Conservation (phyloP, 37 sponge, comb jelly and placozoan species). For the Axinella damicornis region DNA sequence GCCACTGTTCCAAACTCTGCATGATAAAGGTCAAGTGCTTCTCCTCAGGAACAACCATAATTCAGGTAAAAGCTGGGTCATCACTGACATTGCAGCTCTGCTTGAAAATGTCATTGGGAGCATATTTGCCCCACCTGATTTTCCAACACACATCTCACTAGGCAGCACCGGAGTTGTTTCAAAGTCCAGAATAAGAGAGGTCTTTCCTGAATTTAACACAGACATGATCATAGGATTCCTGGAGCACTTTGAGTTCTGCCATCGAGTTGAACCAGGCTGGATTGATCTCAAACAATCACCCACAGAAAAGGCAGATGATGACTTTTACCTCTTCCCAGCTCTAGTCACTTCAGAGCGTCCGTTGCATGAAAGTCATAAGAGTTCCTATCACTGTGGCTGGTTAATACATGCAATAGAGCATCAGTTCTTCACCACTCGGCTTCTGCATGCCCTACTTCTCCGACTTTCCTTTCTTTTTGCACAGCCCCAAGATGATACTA, state of each 20-base stretch:
- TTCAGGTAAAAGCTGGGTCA: background rate
- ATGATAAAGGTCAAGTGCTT: background rate
- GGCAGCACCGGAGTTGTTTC: slow-evolving; percentile 14
- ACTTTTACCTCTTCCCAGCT: slow-evolving; percentile 27
- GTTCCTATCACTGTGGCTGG: slow-evolving; percentile 21
- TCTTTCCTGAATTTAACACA: slow-evolving; percentile 11
- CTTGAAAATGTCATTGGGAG: slow-evolving; percentile 1
- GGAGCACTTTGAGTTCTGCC: slow-evolving; percentile 26
- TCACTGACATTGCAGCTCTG: slow-evolving; percentile 10
- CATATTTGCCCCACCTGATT: slow-evolving; percentile 25
- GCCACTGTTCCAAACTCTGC: background rate
- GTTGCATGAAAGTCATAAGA: background rate
- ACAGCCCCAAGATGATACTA: background rate
- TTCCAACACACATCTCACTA: background rate
- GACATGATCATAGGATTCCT: slow-evolving; percentile 9
- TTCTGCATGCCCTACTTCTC: slow-evolving; percentile 30
- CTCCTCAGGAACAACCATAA: background rate
- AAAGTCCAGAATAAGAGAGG: background rate
- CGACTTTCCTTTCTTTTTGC: slow-evolving; percentile 25
- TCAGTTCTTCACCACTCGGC: slow-evolving; percentile 15
- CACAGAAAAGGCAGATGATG: background rate
- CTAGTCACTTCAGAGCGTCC: background rate
- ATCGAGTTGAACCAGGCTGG: background rate
- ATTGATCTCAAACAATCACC: background rate
- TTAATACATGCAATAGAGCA: background rate